phyloP scores from a whole-genome alignment of 2,888 invertebrate genomes.

The Diachrysia chrysitis region DNA sequence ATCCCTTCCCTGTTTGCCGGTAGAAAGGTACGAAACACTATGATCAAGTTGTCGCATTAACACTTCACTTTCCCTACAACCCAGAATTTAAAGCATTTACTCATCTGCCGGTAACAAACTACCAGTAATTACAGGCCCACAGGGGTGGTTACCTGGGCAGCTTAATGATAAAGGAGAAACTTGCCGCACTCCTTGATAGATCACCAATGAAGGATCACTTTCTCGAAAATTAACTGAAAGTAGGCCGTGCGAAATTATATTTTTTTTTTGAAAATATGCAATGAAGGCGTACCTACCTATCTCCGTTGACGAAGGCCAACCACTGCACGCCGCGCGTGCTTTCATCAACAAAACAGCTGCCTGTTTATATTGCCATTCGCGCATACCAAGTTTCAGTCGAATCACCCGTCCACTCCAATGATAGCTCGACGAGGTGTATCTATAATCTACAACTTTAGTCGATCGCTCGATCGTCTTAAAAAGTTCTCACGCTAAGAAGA shows the following conservation, averaged over 20 bases:
- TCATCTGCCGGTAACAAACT: conserved; percentile 83
- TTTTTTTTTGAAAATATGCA: conserved; percentile 78
- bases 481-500: conserved; percentile 6
- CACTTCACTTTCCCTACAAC: conserved; percentile 87
- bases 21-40: conserved; percentile 75
- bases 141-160: conserved; percentile 73
- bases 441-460: conserved; percentile 16
- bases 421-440: conserved; percentile 62
- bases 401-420: conserved; percentile 70
- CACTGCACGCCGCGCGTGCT: conserved; percentile 68
- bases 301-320: conserved; percentile 71
- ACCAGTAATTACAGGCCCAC: conserved; percentile 79
- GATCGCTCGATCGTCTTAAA: conserved; percentile 11
- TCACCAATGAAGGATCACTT: conserved; percentile 85
- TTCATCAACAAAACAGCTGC: conserved; percentile 75
- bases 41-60: conserved; percentile 86
- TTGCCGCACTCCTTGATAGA: conserved; percentile 79
- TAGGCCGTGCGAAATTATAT: conserved; percentile 81
- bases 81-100: conserved; percentile 87
- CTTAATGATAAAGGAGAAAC: conserved; percentile 81
- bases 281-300: conserved; percentile 67
- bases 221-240: conserved; percentile 87
- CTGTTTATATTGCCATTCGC: conserved; percentile 73
- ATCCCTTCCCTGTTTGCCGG: conserved; percentile 75
- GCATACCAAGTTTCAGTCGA: conserved; percentile 68